A percentile compares a stretch with the other conserved stretches of the same genome.
These are phyloP conservation scores for Perizoma flavofasciatum DNA, from an alignment of 2,888 invertebrate genomes.

Conservation along the genomic window DNA sequence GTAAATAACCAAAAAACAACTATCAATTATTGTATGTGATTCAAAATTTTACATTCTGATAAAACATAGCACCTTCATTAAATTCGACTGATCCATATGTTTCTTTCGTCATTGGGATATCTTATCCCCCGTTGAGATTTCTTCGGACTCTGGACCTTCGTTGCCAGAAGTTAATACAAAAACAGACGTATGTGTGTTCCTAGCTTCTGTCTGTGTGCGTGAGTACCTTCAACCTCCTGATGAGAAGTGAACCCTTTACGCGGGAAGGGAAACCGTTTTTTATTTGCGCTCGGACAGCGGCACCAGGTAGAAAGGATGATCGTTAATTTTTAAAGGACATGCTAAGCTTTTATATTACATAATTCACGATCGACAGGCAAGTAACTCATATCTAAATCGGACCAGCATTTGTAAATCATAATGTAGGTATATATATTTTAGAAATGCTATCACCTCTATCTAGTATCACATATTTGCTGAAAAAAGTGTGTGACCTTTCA, in stretches of 20 bases:
- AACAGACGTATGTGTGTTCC: constrained; percentile 47
- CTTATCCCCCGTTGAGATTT: constrained; percentile 78
- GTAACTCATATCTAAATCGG: constrained; percentile 12
- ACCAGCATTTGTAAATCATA: background rate
- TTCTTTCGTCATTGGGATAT: constrained; percentile 70
- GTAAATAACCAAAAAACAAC: background rate
- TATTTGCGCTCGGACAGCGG: constrained; percentile 83
- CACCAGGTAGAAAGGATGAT: constrained; percentile 84
- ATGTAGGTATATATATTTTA: too few species aligned
- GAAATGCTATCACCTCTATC: too few species aligned
- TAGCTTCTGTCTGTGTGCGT: constrained; percentile 40
- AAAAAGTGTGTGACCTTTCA: too few species aligned
- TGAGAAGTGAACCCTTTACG: constrained; percentile 85
- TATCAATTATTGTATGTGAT: background rate
- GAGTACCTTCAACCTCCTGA: constrained; percentile 72
- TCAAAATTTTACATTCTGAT: background rate
- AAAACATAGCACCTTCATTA: background rate
- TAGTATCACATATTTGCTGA: too few species aligned
- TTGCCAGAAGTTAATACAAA: constrained; percentile 55
- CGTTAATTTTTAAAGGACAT: constrained; percentile 82
- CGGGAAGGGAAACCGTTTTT: constrained; percentile 82
- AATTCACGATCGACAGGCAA: constrained; percentile 24
- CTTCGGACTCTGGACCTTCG: constrained; percentile 71
- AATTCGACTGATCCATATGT: constrained; percentile 55
- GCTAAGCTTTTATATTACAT: constrained; percentile 48